phyloP scores from a whole-genome alignment of 2,113 vertebrate species.

The Cyanocitta stelleri region DNA sequence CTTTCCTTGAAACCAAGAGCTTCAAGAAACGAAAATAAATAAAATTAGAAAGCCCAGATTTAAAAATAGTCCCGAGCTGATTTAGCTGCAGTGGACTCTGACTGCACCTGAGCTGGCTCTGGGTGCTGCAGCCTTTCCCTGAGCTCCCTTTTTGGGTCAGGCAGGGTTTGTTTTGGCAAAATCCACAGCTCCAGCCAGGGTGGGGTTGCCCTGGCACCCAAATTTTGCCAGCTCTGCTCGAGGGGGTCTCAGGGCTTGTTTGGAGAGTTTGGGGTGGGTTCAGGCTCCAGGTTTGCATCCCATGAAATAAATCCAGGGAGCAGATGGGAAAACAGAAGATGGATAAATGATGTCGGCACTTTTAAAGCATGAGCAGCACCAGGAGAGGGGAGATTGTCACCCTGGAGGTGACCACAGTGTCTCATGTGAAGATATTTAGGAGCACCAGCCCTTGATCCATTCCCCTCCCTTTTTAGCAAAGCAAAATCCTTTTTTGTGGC shows the following conservation, averaged over 20 bases:
- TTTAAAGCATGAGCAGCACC: neutral
- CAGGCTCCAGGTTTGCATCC: neutral
- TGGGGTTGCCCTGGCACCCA: neutral
- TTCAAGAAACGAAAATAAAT: slow-evolving; percentile 10
- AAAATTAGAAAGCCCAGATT: slow-evolving; percentile 18
- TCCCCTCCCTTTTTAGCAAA: neutral
- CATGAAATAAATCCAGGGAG: neutral
- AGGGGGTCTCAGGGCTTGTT: neutral
- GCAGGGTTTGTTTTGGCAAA: neutral
- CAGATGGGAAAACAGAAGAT: neutral
- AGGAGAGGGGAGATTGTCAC: neutral
- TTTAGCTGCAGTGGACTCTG: neutral
- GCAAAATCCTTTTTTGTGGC: neutral
- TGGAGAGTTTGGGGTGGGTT: neutral
- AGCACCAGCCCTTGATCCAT: neutral
- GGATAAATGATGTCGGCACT: neutral
- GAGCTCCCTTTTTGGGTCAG: neutral
- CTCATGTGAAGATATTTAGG: neutral
- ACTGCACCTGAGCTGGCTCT: neutral
- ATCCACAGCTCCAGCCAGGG: neutral
- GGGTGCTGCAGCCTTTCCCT: neutral
- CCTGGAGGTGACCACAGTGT: neutral
- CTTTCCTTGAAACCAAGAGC: neutral
- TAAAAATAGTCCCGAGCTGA: slow-evolving; percentile 35
- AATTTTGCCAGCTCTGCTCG: neutral